Base-by-base conservation (phyloP, 2,797 vertebrate species). In the Macropus fuliginosus region DNA sequence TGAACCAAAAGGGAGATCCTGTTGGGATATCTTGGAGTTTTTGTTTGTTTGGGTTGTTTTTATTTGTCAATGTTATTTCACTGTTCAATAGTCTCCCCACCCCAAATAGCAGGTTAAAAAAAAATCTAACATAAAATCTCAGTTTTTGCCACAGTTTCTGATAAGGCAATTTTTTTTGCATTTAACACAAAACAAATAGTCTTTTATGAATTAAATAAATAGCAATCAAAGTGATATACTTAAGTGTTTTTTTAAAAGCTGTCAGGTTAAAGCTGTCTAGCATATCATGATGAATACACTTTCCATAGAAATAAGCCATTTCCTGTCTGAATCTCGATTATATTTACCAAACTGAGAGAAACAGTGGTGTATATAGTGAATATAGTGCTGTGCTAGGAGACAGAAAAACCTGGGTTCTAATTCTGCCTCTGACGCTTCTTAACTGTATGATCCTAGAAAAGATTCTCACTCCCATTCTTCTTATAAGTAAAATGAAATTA, bases 151-250 rank as follows among this genome's bases (percentile, higher is more conserved):
- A 54, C 62, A 95, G 52, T 74, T 89, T 9, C 59, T 46, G 92
- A 95, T 96, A 97, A 97, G 95, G 24, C 18, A 0, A 16, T 66
- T 74, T 10, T 29, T 92, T 93, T n/a, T 90, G 31, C 92, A n/a
- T 92, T 93, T 94, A 93, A 29, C 56, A 59, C 54, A 93, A 92
- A 95, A 95, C 14, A 34, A 18, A 55, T 52, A 1, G 0, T 59
- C 74, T 93, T 97, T 94, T 91, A 54, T 91, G 54, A 97, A 91
- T 91, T 57, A 94, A 93, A 56, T 93, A 54, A 55, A 54, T 92
- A 1, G 0, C 66, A 46, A 46, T 31, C 3, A 0, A 46, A 46
- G 9, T 46, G 74, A 81, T 96, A n/a, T 54, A 40, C 91, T 94
- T 95, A 95, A 94, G 91, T n/a, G 93, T 91, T 92, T 93, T 52